Conservation (phyloP, 2,113 vertebrate genomes). For the Nerophis ophidion region DNA sequence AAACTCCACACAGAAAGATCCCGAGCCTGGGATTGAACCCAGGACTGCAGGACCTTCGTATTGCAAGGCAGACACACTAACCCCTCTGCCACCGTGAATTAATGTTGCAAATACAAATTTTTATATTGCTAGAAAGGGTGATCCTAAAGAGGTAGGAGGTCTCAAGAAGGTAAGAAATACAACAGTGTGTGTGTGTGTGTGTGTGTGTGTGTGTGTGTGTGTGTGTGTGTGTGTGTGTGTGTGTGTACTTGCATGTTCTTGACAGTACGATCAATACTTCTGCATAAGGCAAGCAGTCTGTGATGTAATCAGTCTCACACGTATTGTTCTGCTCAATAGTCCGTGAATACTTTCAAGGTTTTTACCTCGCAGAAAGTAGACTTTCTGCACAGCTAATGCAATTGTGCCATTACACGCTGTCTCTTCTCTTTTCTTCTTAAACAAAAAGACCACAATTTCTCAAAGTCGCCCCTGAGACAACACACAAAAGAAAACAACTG, state of each 20-base stretch:
- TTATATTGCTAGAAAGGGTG: no score
- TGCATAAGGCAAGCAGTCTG: conserved; percentile 42
- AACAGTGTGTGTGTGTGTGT: no score
- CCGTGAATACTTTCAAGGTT: background rate
- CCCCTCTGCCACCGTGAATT: no score
- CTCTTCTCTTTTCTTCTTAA: conserved; percentile 1
- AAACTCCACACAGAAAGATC: no score
- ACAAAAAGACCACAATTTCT: conserved; percentile 6
- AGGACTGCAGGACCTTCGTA: no score
- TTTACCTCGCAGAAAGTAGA: background rate
- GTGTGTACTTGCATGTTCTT: conserved; percentile 26
- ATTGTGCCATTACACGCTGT: background rate
- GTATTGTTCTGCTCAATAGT: background rate
- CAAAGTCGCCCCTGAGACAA: background rate
- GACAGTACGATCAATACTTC: conserved; percentile 60
- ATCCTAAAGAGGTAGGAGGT: no score
- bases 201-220: background rate
- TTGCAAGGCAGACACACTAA: no score
- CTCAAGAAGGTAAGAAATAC: no score
- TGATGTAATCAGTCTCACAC: conserved; percentile 48
- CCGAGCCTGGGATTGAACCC: no score
- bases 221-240: conserved; percentile 15
- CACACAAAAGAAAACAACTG: background rate
- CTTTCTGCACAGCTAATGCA: background rate
- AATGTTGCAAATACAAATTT: no score